Base-by-base conservation (phyloP, 2,797 vertebrate genomes). In the Chanos chanos region DNA sequence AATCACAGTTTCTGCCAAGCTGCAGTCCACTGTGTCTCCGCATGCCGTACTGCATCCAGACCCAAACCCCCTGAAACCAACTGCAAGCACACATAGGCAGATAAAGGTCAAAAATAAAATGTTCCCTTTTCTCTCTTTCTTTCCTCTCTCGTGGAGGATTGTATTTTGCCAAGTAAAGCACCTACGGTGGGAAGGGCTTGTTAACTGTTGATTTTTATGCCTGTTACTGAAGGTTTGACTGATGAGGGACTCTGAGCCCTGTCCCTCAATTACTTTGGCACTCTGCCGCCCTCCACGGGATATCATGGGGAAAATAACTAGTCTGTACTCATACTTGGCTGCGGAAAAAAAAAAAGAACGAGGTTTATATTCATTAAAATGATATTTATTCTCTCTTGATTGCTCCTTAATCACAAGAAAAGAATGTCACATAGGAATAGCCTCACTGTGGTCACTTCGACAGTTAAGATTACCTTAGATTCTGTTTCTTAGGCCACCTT, bases 261-360 rank as follows among this genome's bases (percentile, higher is more conserved):
- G 50, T 39, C 25, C 63, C 31, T 12, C 2, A 40, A 64, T 54
- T 64, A 77, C 66, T 72, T 70, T 76, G 73, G 74, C 81, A 83
- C 84, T 86, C 74, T 87, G 81, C 71, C 83, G 77, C 88, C 89
- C 84, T 81, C 87, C 81, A 74, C 77, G 91, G 89, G 85, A 64
- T 28, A 48, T 30, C 2, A 34, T 7, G n/a, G 49, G 19, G 25
- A 56, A 59, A 61, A 27, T 39, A 43, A 49, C 48, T 22, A 62
- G 9, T 2, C 9, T 36, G 22, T 2, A 15, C 8, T 49, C 57
- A 13, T 19, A 3, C 21, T 22, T 8, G 21, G 41, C 22, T 43
- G 9, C 40, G 56, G 1, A 25, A 56, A 49, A n/a, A 56, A 19
- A 48, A 28, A 19, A 37, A 53, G 5, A 21, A 31, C 31, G 5